Percentiles rank a stretch among this genome's conserved stretches.
Conservation (phyloP, 2,113 vertebrate species). For the Epinephelus fuscoguttatus region DNA sequence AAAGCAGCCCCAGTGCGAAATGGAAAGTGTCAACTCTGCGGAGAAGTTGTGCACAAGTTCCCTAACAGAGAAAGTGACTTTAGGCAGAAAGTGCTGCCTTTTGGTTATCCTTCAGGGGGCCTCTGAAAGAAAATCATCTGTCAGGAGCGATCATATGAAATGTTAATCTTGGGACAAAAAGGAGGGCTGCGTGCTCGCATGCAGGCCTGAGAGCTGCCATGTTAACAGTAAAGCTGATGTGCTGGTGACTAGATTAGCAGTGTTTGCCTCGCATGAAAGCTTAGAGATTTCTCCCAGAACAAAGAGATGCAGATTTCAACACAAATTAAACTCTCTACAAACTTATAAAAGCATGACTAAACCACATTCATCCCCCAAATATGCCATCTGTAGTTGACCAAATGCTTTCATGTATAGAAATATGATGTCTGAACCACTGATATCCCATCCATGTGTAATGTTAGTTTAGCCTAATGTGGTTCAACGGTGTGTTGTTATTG, state of each 20-base stretch:
- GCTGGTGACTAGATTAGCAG: background rate
- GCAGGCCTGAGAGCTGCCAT: background rate
- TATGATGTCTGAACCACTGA: no score
- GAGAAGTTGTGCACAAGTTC: conserved; percentile 4
- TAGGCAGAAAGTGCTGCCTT: conserved; percentile 87
- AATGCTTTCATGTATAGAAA: no score
- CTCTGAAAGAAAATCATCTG: conserved; percentile 91
- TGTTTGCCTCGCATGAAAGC: background rate
- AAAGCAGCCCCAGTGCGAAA: background rate
- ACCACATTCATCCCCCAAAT: background rate
- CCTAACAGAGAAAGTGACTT: conserved; percentile 79
- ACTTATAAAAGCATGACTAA: background rate
- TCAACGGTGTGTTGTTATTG: no score
- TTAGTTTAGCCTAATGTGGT: no score
- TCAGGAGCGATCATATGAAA: conserved; percentile 91
- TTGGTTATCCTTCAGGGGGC: conserved; percentile 91
- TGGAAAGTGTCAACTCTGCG: conserved; percentile 16
- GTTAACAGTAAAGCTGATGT: background rate
- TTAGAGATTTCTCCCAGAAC: background rate
- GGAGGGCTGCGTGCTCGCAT: conserved; percentile 46
- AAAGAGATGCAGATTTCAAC: background rate
- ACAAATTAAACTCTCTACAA: background rate
- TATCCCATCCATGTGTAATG: no score
- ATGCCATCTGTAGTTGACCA: no score
- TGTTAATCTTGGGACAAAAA: conserved; percentile 87